phyloP scores from a whole-genome alignment of 2,113 vertebrate genomes.

The Cochlearius cochlearius region DNA sequence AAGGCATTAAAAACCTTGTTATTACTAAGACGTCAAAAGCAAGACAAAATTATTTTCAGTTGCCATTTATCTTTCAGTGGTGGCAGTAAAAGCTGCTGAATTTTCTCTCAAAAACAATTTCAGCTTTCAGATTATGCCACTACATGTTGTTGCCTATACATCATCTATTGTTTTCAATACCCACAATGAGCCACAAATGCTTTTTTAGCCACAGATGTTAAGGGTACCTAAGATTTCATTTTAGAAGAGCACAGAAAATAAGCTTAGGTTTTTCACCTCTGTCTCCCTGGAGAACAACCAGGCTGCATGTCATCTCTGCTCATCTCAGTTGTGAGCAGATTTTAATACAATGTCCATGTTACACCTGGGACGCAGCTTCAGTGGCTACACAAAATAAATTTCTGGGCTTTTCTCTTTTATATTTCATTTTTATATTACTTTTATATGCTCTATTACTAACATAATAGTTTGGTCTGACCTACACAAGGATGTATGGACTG shows the following conservation, averaged over 20 bases:
- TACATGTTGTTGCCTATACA: not conserved
- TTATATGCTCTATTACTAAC: not conserved
- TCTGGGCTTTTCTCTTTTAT: not conserved
- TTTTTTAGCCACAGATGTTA: not conserved
- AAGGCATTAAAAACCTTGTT: not conserved
- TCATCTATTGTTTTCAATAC: not conserved
- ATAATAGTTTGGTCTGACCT: not conserved
- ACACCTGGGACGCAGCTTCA: not conserved
- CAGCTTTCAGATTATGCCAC: not conserved
- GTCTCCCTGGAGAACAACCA: not conserved
- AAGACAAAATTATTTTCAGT: not conserved
- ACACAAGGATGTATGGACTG: not conserved
- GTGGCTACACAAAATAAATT: not conserved
- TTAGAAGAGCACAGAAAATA: not conserved
- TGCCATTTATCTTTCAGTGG: not conserved
- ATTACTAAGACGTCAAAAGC: not conserved
- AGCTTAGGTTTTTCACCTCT: not conserved
- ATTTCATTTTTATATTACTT: not conserved
- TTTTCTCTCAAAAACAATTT: not conserved
- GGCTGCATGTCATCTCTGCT: not conserved
- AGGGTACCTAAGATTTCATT: not conserved
- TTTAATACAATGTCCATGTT: not conserved
- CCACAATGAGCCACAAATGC: not conserved
- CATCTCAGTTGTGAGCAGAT: not conserved
- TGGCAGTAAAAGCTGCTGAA: not conserved